Base-by-base conservation (phyloP, 2,797 vertebrate species). In the Xiphorhynchus erythropygius region DNA sequence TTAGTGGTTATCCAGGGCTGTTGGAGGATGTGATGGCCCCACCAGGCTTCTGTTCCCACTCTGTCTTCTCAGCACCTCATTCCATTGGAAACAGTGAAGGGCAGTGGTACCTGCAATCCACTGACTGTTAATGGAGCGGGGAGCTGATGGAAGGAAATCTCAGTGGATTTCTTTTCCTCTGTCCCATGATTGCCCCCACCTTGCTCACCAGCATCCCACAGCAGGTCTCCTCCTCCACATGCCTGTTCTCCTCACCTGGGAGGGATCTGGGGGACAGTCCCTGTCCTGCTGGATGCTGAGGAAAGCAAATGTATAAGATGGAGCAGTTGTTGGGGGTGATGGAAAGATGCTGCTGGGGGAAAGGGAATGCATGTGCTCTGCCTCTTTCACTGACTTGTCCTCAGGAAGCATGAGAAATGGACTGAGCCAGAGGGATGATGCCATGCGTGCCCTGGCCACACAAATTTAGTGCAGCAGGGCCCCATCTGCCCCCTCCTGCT, bases 351-450 rank as follows among this genome's bases (percentile, higher is more conserved):
- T 59, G 68, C 84, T 30, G 64, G 32, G n/a, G 13, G 6, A 18
- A 65, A n/a, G 35, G 73, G 46, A 59, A n/a, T 3, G 18, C 39
- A 68, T 0, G 0, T 18, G 32, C 42, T 71, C 46, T 30, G 39
- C 50, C 0, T 0, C 33, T 44, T 1, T 44, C 1, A 0, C 62
- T 53, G 53, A 28, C 68, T 42, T 27, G 47, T 21, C 46, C 65
- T n/a, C 2, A 2, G 56, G 42, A 46, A 57, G 79, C 17, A 4
- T 1, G 4, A 63, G 52, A 44, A 33, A 27, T 64, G 33, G 10
- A 53, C 49, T 50, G 73, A 87, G 82, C 46, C 27, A 6, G 9
- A 28, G 88, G 32, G 81, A 63, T 84, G 63, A 71, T 87, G 57
- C 62, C 35, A 3, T 9, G 32, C 9, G n/a, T 55, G 74, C 44